A percentile compares a stretch with the other conserved stretches of the same genome.
Conservation (phyloP, 2,888 invertebrate species). For the Stenodema calcarata region DNA sequence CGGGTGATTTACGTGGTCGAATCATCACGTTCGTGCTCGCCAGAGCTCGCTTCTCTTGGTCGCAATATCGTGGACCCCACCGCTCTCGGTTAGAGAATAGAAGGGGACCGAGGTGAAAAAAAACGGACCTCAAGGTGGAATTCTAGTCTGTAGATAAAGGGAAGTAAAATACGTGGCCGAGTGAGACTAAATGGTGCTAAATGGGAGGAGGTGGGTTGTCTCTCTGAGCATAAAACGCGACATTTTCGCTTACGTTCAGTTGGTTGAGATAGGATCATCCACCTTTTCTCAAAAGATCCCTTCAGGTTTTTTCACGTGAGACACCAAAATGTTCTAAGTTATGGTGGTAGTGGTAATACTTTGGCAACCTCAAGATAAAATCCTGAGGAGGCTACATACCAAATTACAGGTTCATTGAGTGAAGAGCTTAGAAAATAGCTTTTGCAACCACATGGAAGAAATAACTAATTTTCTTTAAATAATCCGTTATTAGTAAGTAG, state of each 20-base stretch:
- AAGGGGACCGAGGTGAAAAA: not conserved
- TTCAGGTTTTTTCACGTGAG: too few species aligned
- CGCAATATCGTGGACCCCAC: not conserved
- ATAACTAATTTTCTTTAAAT: too few species aligned
- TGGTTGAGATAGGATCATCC: not conserved
- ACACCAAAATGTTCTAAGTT: too few species aligned
- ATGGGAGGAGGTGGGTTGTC: not conserved
- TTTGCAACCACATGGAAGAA: too few species aligned
- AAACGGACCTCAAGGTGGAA: not conserved
- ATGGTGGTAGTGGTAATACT: too few species aligned
- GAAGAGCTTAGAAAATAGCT: too few species aligned
- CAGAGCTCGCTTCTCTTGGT: not conserved
- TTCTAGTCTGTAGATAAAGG: not conserved
- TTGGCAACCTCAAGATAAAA: too few species aligned
- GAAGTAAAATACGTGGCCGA: not conserved
- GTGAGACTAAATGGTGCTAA: not conserved
- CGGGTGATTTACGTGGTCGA: constrained; percentile 32
- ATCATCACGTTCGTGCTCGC: constrained; percentile 19
- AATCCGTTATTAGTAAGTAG: too few species aligned
- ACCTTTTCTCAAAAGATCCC: not conserved
- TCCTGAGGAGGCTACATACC: too few species aligned
- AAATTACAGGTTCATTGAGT: too few species aligned
- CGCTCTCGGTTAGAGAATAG: not conserved
- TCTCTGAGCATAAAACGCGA: not conserved
- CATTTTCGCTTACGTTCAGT: not conserved